phyloP scores from a whole-genome alignment of 2,888 invertebrate species.

The Thymelicus lineola region DNA sequence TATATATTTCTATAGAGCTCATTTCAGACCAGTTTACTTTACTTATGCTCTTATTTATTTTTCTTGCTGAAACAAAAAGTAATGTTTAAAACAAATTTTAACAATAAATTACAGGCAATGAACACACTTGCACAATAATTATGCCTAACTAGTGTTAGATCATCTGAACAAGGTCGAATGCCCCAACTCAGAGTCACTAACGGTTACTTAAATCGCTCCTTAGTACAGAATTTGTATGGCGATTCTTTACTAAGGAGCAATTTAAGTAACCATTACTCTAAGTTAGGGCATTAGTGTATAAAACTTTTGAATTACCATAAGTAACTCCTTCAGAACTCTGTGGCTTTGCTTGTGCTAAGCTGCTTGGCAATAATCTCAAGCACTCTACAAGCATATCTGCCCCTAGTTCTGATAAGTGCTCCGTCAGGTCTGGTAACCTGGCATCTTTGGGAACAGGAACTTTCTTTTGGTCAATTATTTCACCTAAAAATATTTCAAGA shows the following conservation, averaged over 20 bases:
- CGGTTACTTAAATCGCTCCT: too few relatives aligned
- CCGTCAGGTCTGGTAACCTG: constrained; percentile 87
- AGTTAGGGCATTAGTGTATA: too few relatives aligned
- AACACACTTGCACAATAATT: too few relatives aligned
- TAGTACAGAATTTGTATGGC: too few relatives aligned
- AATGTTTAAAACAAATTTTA: not conserved
- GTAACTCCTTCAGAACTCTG: constrained; percentile 87
- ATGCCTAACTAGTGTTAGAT: too few relatives aligned
- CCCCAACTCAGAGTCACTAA: too few relatives aligned
- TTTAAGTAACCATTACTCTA: too few relatives aligned
- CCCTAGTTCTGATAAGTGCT: constrained; percentile 87
- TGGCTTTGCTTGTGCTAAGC: constrained; percentile 82
- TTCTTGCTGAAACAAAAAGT: constrained; percentile 87
- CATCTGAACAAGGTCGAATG: too few relatives aligned
- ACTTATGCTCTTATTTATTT: constrained; percentile 86
- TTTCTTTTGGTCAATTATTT: constrained; percentile 86
- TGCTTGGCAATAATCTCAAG: constrained; percentile 84
- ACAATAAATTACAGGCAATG: not conserved
- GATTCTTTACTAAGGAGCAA: too few relatives aligned
- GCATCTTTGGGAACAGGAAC: constrained; percentile 84
- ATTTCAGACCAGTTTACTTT: constrained; percentile 88
- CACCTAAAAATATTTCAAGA: constrained; percentile 65
- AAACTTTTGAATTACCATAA: constrained; percentile 85
- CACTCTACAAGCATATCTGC: constrained; percentile 88
- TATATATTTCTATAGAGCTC: constrained; percentile 87